Evolutionary conservation across 2,797 vertebrate species (phyloP).

Genomic region (Oreochromis mossambicus): DNA sequence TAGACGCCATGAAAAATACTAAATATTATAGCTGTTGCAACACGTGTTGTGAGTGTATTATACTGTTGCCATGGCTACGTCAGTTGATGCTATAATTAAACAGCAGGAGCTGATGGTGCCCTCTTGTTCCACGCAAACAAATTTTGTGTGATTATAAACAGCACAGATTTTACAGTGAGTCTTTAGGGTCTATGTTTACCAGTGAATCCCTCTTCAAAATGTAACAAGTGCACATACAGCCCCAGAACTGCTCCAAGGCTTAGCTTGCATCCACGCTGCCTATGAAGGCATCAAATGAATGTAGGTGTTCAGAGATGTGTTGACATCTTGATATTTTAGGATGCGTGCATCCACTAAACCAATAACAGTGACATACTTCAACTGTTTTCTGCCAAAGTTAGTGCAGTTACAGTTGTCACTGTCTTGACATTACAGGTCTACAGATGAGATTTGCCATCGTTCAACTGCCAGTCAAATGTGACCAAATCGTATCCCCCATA

Average conservation of each 20-base stretch:
- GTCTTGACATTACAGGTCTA: not conserved
- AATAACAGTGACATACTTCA: not conserved
- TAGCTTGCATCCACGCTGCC: not conserved
- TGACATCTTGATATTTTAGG: not conserved
- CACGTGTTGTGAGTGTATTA: not conserved
- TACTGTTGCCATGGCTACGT: slow-evolving; percentile 10
- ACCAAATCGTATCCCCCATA: not conserved
- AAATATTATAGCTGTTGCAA: not conserved
- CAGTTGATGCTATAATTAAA: not conserved
- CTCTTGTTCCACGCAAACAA: not conserved
- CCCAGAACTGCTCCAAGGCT: not conserved
- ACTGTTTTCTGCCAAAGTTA: not conserved
- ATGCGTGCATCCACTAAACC: not conserved
- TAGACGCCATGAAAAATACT: not conserved
- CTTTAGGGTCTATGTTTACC: not conserved
- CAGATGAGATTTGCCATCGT: not conserved
- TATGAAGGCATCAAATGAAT: not conserved
- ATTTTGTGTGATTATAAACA: not conserved
- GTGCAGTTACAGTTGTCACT: not conserved
- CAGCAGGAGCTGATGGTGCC: not conserved
- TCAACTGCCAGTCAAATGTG: not conserved
- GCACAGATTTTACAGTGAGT: not conserved
- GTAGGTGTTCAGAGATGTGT: not conserved
- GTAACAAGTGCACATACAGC: not conserved
- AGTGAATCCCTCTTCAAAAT: not conserved